These are phyloP conservation scores for Diploptera punctata DNA, from an alignment of 2,888 invertebrate genomes.

Conservation along the genomic window DNA sequence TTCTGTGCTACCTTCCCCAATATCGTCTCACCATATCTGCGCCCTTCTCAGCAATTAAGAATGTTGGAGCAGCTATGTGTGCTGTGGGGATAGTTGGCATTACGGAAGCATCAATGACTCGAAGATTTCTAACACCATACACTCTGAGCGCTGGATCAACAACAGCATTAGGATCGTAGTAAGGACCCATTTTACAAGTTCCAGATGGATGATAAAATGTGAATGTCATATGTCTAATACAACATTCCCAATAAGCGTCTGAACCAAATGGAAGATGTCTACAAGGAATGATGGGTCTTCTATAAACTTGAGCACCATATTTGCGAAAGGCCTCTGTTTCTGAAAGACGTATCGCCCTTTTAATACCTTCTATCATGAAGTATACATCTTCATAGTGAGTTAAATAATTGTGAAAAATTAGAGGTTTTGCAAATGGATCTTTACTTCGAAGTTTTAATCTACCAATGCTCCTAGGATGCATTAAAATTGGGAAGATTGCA, in stretches of 20 bases:
- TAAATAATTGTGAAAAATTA: not conserved
- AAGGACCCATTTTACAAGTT: not conserved
- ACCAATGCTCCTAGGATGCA: not conserved
- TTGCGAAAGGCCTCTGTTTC: not conserved
- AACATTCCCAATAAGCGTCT: not conserved
- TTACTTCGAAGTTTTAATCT: not conserved
- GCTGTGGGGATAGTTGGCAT: not conserved
- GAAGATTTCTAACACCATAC: not conserved
- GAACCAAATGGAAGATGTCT: not conserved
- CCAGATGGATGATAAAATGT: not conserved
- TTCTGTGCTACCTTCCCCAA: no score
- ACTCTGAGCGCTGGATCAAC: not conserved
- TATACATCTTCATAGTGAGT: not conserved
- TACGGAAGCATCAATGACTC: not conserved
- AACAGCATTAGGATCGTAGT: not conserved
- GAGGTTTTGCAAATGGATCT: not conserved
- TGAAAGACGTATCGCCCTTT: not conserved
- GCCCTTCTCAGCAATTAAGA: not conserved
- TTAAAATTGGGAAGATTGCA: not conserved
- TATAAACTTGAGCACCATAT: not conserved
- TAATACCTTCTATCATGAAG: not conserved
- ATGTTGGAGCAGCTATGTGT: not conserved
- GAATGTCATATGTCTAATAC: not conserved
- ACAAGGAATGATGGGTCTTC: not conserved
- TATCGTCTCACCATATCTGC: not conserved